Evolutionary conservation across 2,113 vertebrate genomes (phyloP).

Genomic region (Tauraco erythrolophus): DNA sequence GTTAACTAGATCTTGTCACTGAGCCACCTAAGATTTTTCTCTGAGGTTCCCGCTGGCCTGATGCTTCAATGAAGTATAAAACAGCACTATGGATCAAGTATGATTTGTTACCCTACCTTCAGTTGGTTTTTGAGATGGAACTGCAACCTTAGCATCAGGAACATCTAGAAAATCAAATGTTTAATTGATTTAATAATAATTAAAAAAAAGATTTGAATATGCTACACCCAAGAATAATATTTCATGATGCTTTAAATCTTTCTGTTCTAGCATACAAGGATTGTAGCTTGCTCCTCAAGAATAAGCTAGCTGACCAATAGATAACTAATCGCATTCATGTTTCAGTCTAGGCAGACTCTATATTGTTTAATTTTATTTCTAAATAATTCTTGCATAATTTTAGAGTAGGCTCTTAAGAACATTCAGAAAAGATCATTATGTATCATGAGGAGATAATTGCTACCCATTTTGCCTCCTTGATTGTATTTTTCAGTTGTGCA

Average conservation of each 20-base stretch:
- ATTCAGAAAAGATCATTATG: background rate
- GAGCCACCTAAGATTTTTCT: background rate
- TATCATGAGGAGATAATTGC: background rate
- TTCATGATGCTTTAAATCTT: background rate
- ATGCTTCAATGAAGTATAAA: background rate
- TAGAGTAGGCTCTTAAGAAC: background rate
- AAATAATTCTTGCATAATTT: background rate
- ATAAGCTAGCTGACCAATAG: background rate
- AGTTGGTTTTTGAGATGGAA: slow-evolving; percentile 78
- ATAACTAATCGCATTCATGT: background rate
- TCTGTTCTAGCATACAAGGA: background rate
- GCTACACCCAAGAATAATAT: background rate
- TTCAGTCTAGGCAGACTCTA: background rate
- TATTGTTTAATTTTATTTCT: background rate
- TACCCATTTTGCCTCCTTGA: background rate
- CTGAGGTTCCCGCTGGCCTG: background rate
- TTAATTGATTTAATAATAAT: background rate
- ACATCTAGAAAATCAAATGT: slow-evolving; percentile 78
- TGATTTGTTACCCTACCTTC: slow-evolving; percentile 74
- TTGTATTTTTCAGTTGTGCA: background rate
- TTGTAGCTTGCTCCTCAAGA: background rate
- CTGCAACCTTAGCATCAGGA: slow-evolving; percentile 82
- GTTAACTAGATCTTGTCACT: background rate
- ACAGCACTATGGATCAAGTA: background rate
- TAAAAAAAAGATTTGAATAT: background rate